These are phyloP conservation scores for Hydrotaea diabolus DNA, from an alignment of 2,888 invertebrate genomes.

Conservation along the genomic window DNA sequence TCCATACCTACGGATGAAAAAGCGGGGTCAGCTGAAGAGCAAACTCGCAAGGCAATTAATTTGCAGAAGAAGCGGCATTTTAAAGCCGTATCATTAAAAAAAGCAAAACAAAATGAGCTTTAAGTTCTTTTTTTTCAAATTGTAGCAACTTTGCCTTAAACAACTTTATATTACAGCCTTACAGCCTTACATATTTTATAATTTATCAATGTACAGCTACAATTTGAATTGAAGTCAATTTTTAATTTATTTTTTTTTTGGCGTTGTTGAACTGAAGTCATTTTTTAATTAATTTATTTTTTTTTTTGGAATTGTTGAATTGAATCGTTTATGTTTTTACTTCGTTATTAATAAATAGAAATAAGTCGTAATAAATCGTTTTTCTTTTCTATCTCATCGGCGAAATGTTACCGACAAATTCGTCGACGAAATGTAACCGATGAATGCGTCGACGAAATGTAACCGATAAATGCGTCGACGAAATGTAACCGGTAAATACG, in stretches of 20 bases:
- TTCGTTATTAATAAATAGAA: no score
- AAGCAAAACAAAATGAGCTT: slow-evolving; percentile 8
- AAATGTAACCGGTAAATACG: neutral
- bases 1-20: slow-evolving; percentile 24
- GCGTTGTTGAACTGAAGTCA: no score
- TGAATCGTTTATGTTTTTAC: no score
- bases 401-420: slow-evolving; percentile 1
- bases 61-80: slow-evolving; percentile 33
- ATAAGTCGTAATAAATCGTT: no score
- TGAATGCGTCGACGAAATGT: neutral
- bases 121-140: neutral
- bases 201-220: no score
- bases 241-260: no score
- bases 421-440: neutral
- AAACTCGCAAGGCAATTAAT: slow-evolving; percentile 30
- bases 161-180: no score
- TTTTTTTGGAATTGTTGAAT: no score
- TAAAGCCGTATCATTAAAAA: neutral
- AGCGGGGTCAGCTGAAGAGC: slow-evolving; percentile 33
- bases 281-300: no score
- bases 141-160: no score
- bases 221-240: no score
- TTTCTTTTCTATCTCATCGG: neutral
- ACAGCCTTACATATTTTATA: neutral
- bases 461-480: neutral